Conservation (phyloP, 2,888 invertebrate genomes). For the Diachrysia chrysitis region DNA sequence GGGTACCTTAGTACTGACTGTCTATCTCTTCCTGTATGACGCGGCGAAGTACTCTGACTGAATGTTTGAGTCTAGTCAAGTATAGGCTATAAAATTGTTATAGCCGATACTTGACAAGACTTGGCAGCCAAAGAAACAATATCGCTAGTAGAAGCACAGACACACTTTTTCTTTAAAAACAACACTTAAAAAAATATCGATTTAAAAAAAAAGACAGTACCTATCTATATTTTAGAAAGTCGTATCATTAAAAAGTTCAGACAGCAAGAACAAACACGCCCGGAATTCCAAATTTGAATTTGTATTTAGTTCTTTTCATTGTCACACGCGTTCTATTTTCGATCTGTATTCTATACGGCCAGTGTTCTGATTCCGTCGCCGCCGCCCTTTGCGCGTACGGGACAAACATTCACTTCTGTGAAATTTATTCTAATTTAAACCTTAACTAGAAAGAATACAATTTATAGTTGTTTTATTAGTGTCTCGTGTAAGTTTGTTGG, state of each 20-base stretch:
- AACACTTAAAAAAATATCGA: background rate
- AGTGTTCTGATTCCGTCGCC: constrained; percentile 52
- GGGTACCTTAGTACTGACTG: background rate
- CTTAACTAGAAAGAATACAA: constrained; percentile 10
- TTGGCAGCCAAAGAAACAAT: background rate
- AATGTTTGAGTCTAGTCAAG: too few species aligned
- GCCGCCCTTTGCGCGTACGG: constrained; percentile 50
- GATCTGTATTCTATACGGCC: constrained; percentile 57
- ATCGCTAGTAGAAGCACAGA: too few species aligned
- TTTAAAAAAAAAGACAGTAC: background rate
- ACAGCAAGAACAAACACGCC: constrained; percentile 32
- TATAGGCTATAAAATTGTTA: too few species aligned
- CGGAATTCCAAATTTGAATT: constrained; percentile 60
- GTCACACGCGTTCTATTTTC: constrained; percentile 61
- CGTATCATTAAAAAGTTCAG: constrained; percentile 38
- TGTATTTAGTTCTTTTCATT: constrained; percentile 61
- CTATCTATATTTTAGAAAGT: constrained; percentile 32
- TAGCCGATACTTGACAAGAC: background rate
- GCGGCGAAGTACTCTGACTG: background rate
- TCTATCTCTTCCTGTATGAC: background rate
- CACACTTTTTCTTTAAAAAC: background rate
- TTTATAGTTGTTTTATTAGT: background rate
- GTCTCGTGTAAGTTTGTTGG: constrained; percentile 14
- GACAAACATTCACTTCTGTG: constrained; percentile 30
- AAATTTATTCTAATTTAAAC: constrained; percentile 39